Evolutionary conservation across 2,797 vertebrate genomes (phyloP).

Genomic region (Sphaeramia orbicularis): DNA sequence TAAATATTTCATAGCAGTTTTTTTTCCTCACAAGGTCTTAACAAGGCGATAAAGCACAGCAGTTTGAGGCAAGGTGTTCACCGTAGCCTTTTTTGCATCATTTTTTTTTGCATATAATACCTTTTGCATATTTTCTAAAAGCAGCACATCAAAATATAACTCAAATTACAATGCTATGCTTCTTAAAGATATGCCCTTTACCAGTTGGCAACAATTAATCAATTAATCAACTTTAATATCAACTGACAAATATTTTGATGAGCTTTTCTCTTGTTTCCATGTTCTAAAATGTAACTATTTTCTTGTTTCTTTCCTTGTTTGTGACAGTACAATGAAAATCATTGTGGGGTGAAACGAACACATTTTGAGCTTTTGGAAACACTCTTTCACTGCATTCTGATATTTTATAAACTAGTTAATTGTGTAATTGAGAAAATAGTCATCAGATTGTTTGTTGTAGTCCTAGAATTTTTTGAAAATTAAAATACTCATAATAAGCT

Average conservation of each 20-base stretch:
- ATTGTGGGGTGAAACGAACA: too few species aligned
- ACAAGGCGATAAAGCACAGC: conserved; percentile 58
- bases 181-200: conserved; percentile 56
- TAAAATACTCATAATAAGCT: conserved; percentile 57
- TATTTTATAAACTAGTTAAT: too few species aligned
- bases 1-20: conserved; percentile 67
- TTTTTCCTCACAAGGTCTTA: conserved; percentile 31
- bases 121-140: conserved; percentile 71
- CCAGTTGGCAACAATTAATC: conserved; percentile 29
- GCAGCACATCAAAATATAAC: conserved; percentile 50
- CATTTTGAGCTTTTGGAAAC: too few species aligned
- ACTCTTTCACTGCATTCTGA: too few species aligned
- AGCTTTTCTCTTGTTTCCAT: too few species aligned
- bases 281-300: too few species aligned
- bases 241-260: too few species aligned
- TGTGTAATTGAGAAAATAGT: too few species aligned
- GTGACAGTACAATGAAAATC: too few species aligned
- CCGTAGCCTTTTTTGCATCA: conserved; percentile 58
- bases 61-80: conserved; percentile 13
- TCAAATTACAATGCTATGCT: conserved; percentile 46
- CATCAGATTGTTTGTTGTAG: too few species aligned
- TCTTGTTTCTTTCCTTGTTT: too few species aligned
- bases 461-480: conserved; percentile 11
- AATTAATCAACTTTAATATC: too few species aligned
- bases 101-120: conserved; percentile 64